A percentile compares a stretch with the other conserved stretches of the same genome.
Conservation (phyloP, 2,888 invertebrate species). For the Dilophus febrilis region DNA sequence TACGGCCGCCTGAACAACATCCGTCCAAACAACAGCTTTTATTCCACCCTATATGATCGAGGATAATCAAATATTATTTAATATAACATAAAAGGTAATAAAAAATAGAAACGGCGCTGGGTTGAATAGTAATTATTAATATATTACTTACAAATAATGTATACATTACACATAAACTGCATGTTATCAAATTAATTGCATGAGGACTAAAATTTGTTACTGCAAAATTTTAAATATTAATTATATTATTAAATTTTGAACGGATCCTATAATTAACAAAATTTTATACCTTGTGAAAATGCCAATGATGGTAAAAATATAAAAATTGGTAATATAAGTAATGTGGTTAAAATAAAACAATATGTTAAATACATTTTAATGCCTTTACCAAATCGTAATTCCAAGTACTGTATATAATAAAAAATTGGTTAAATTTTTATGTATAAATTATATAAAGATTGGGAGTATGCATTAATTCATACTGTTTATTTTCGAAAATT, state of each 20-base stretch:
- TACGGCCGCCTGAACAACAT: slow-evolving; percentile 25
- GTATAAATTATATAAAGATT: no score
- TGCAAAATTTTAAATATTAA: no score
- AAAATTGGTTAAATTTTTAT: no score
- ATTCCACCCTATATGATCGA: slow-evolving; percentile 1
- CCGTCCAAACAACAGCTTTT: slow-evolving; percentile 2
- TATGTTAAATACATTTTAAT: slow-evolving; percentile 21
- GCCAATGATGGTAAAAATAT: slow-evolving; percentile 25
- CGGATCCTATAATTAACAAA: no score
- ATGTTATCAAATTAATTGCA: slow-evolving; percentile 34
- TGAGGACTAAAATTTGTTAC: slow-evolving; percentile 39
- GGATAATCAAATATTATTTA: no score
- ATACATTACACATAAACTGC: slow-evolving; percentile 39
- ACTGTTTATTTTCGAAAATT: no score
- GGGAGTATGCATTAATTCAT: no score
- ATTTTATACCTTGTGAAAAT: slow-evolving; percentile 27
- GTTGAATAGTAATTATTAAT: not conserved
- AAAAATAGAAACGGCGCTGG: no score
- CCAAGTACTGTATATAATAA: slow-evolving; percentile 19
- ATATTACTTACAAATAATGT: slow-evolving; percentile 35
- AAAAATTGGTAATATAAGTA: slow-evolving; percentile 21
- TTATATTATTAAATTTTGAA: no score
- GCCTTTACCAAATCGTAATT: slow-evolving; percentile 22
- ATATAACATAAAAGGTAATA: no score
- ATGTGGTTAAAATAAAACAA: slow-evolving; percentile 19